Evolutionary conservation across 1,140 invertebrate species (phyloP).

Genomic region (Adelges cooleyi): DNA sequence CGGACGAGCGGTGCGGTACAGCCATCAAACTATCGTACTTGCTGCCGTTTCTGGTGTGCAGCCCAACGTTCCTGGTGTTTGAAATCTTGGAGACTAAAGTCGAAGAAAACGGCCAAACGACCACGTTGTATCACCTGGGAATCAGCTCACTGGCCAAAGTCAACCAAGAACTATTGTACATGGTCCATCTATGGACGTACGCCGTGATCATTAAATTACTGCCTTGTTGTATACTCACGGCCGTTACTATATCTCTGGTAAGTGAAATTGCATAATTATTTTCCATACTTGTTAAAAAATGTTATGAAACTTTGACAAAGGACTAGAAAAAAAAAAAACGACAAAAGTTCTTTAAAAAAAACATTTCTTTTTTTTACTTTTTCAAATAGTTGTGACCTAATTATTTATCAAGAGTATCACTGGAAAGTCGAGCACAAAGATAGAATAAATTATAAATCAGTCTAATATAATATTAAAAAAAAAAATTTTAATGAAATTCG

Average conservation of each 20-base stretch:
- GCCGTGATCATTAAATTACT: slow-evolving; percentile 74
- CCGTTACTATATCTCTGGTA: slow-evolving; percentile 46
- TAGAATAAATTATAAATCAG: no score
- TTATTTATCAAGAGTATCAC: no score
- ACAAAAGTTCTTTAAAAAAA: no score
- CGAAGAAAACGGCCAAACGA: neutral
- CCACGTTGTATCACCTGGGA: slow-evolving; percentile 41
- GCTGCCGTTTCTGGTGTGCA: slow-evolving; percentile 69
- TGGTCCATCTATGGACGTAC: slow-evolving; percentile 74
- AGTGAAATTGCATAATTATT: no score
- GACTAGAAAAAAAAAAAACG: no score
- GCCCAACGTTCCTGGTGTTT: slow-evolving; percentile 66
- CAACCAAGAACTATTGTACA: slow-evolving; percentile 42
- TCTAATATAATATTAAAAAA: no score
- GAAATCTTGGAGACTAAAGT: slow-evolving; percentile 34
- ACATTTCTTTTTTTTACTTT: no score
- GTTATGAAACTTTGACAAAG: no score
- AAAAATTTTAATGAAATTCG: no score
- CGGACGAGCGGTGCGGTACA: slow-evolving; percentile 52
- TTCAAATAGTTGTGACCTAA: no score
- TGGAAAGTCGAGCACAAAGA: no score
- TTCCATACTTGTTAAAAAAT: no score
- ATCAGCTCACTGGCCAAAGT: slow-evolving; percentile 39
- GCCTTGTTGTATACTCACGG: slow-evolving; percentile 66
- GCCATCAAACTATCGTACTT: slow-evolving; percentile 70